Conservation (phyloP, 53 echinoderm and acorn worm genomes). For the Antedon mediterranea region DNA sequence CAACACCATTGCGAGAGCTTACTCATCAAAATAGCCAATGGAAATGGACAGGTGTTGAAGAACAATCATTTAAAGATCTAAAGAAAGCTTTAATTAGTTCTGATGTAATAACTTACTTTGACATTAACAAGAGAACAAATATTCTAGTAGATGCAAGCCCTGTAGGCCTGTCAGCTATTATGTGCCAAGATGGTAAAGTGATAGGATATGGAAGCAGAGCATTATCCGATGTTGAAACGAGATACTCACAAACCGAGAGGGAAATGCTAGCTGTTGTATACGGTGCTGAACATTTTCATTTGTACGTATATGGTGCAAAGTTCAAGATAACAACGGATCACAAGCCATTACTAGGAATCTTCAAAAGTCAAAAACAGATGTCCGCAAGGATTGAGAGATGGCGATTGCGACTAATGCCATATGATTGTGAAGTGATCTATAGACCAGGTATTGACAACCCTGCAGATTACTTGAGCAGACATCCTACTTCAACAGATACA, state of each 20-base stretch:
- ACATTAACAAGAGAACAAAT: slow-evolving; percentile 16
- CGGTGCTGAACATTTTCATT: slow-evolving; percentile 3
- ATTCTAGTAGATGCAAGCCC: slow-evolving; percentile 51
- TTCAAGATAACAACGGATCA: background rate
- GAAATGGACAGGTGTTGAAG: slow-evolving; percentile 25
- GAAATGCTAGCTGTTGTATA: slow-evolving; percentile 43
- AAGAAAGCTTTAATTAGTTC: slow-evolving; percentile 21
- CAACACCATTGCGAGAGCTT: slow-evolving; percentile 20
- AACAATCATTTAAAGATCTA: slow-evolving; percentile 14
- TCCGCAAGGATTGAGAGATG: too few species aligned
- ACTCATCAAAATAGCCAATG: slow-evolving; percentile 30
- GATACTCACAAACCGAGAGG: slow-evolving; percentile 44
- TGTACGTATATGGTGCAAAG: slow-evolving; percentile 7
- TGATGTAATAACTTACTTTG: slow-evolving; percentile 34
- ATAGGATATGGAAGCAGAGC: slow-evolving; percentile 33
- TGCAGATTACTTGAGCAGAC: slow-evolving; percentile 47
- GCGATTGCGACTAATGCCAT: too few species aligned
- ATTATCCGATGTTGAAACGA: slow-evolving; percentile 35
- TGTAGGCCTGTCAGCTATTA: slow-evolving; percentile 32
- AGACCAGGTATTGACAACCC: slow-evolving; percentile 46
- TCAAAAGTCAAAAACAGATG: too few species aligned
- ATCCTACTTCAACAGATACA: background rate
- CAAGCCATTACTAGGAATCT: background rate
- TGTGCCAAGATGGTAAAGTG: slow-evolving; percentile 31
- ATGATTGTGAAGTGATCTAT: slow-evolving; percentile 40